Evolutionary conservation across 2,113 vertebrate species (phyloP).

Genomic region (Albula goreensis): DNA sequence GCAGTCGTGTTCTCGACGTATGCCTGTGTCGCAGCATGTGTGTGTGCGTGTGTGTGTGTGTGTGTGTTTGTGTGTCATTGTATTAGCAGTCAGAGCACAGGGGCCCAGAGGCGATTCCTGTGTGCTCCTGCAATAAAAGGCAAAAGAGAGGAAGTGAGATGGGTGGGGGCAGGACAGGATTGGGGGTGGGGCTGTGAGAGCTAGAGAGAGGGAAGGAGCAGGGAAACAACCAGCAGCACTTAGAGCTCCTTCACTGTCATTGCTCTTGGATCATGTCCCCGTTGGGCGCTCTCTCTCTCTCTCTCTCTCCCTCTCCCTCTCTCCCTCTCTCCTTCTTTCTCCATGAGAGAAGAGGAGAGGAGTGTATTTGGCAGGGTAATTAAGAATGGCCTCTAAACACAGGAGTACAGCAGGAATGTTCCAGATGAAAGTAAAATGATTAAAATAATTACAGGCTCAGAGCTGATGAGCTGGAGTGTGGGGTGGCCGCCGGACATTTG

Average conservation of each 20-base stretch:
- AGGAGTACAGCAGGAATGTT: constrained; percentile 94
- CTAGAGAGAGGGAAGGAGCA: constrained; percentile 31
- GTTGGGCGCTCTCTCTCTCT: constrained; percentile 48
- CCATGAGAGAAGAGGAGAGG: constrained; percentile 61
- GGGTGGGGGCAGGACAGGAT: constrained; percentile 36
- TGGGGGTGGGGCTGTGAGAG: constrained; percentile 27
- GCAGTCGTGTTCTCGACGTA: constrained; percentile 25
- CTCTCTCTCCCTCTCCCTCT: constrained; percentile 43
- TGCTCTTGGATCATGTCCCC: constrained; percentile 69
- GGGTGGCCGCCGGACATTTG: constrained; percentile 99
- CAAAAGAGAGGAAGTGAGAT: constrained; percentile 70
- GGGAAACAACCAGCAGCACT: constrained; percentile 62
- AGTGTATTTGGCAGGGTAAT: constrained; percentile 81
- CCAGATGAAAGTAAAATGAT: constrained; percentile 99
- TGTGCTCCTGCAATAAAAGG: constrained; percentile 77
- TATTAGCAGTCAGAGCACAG: constrained; percentile 73
- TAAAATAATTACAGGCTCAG: constrained; percentile 99
- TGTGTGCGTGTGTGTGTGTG: constrained; percentile 32
- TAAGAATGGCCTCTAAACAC: constrained; percentile 99
- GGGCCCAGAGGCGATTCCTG: constrained; percentile 76
- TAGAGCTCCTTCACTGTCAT: constrained; percentile 68
- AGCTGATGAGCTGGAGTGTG: constrained; percentile 96
- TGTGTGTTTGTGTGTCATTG: constrained; percentile 54
- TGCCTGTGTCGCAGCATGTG: constrained; percentile 33
- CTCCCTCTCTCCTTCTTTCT: constrained; percentile 29